A percentile compares a stretch with the other conserved stretches of the same genome.
Conservation (phyloP, 2,797 vertebrate species). For the Semotilus atromaculatus region DNA sequence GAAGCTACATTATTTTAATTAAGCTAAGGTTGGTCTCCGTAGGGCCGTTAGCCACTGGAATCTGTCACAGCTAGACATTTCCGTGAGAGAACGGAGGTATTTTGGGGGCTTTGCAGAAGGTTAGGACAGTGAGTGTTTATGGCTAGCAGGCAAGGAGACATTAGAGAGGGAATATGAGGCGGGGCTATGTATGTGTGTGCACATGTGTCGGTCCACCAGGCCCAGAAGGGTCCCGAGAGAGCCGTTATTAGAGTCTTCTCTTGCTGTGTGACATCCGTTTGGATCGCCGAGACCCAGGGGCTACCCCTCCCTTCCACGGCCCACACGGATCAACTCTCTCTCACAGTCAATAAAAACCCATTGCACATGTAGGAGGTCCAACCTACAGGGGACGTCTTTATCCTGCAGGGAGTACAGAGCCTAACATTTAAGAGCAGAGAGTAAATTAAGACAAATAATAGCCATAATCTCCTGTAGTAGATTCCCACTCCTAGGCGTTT, state of each 20-base stretch:
- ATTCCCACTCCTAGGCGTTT: constrained; percentile 8
- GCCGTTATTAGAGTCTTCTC: constrained; percentile 61
- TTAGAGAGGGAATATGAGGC: constrained; percentile 58
- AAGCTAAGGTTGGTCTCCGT: constrained; percentile 58
- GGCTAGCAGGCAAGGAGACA: constrained; percentile 60
- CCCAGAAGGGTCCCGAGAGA: constrained; percentile 56
- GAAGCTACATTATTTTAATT: constrained; percentile 59
- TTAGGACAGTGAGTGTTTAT: constrained; percentile 60
- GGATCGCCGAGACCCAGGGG: constrained; percentile 53
- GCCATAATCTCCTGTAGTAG: constrained; percentile 48
- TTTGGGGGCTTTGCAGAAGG: constrained; percentile 54
- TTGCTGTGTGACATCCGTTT: constrained; percentile 60
- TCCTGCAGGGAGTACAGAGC: constrained; percentile 53
- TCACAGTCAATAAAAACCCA: constrained; percentile 58
- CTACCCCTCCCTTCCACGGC: constrained; percentile 40
- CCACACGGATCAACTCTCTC: constrained; percentile 48
- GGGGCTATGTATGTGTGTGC: constrained; percentile 38
- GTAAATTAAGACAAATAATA: constrained; percentile 65
- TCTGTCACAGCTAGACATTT: constrained; percentile 59
- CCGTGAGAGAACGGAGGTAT: constrained; percentile 51
- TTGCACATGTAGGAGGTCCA: constrained; percentile 51
- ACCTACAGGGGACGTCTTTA: constrained; percentile 51
- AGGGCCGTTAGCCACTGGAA: constrained; percentile 58
- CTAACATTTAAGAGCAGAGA: constrained; percentile 50
- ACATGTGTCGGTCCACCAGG: constrained; percentile 53